Evolutionary conservation across 1,140 invertebrate genomes (phyloP), one percentile per base, ranked within the genome.

Genomic region (Dermatophagoides farinae): DNA sequence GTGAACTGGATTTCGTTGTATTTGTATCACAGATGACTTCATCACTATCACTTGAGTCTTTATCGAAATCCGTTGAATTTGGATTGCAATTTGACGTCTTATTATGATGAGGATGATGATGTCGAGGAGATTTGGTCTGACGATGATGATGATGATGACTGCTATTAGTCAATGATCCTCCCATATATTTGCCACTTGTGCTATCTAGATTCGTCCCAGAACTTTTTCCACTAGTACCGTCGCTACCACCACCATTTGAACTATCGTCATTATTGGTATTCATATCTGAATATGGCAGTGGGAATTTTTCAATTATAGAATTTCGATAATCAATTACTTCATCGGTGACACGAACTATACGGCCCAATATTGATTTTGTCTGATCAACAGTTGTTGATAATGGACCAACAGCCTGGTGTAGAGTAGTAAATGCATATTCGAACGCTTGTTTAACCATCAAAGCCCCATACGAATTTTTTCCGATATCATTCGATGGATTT

Each of bases 391-490:
- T 52, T 12, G 57, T 38, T n/a, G 16, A 37, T 10, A n/a, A 23
- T 51, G 68, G 66, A 44, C 66, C 66, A 57, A 89, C 82, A 55
- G 85, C 86, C 72, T 86, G 82, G 64, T 81, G 80, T 60, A 97
- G 77, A 62, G 82, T 79, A 65, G 84, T 80, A 72, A 88, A 97
- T 60, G 91, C 91, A 77, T 88, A 91, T 73, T 92, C 89, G 75
- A 97, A 97, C 55, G 91, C 87, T 71, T 85, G 80, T 73, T 89
- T 91, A 23, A 97, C 91, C 72, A 89, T 82, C 60, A 82, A 71
- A 41, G 79, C 79, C 63, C 89, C 90, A 71, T 95, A 97, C 67
- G 89, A 95, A 73, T 88, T 91, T 63, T 89, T 80, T n/a, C 91
- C 92, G 71, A 95, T 93, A 71, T 95, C 89, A 72, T 95, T 96